A percentile compares a stretch with the other conserved stretches of the same genome.
These are phyloP conservation scores for Bovichtus variegatus DNA, from an alignment of 2,797 vertebrate genomes.

Conservation along the genomic window DNA sequence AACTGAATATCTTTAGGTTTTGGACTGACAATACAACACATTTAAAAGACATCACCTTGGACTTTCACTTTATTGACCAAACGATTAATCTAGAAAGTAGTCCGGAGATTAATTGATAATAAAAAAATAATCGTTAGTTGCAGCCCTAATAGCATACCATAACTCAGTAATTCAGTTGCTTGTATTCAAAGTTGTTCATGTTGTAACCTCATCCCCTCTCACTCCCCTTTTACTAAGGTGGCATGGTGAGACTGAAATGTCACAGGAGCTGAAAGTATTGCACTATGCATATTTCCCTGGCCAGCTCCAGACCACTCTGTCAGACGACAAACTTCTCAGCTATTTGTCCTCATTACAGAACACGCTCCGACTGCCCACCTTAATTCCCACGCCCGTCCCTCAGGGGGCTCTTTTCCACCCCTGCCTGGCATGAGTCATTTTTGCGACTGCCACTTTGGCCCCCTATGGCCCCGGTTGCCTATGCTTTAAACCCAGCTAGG, in stretches of 20 bases:
- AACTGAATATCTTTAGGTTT: too few species aligned
- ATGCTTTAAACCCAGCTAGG: slow-evolving; percentile 74
- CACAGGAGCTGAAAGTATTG: slow-evolving; percentile 51
- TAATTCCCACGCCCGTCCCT: slow-evolving; percentile 69
- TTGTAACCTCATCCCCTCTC: slow-evolving; percentile 1
- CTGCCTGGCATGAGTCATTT: slow-evolving; percentile 81
- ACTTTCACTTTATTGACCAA: too few species aligned
- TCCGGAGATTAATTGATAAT: too few species aligned
- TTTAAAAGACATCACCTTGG: too few species aligned
- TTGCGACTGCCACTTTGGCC: slow-evolving; percentile 76
- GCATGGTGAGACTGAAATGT: slow-evolving; percentile 50
- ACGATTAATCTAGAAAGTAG: too few species aligned
- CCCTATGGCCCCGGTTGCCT: slow-evolving; percentile 53
- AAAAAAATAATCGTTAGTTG: too few species aligned
- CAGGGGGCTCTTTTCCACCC: slow-evolving; percentile 69
- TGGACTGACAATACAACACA: too few species aligned
- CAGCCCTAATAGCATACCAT: neutral
- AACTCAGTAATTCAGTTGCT: slow-evolving; percentile 1
- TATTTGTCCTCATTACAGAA: slow-evolving; percentile 82
- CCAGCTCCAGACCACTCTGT: slow-evolving; percentile 58
- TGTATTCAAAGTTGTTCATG: neutral
- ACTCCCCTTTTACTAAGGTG: slow-evolving; percentile 6
- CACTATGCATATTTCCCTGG: slow-evolving; percentile 61
- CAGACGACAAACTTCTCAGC: slow-evolving; percentile 63
- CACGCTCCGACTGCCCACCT: slow-evolving; percentile 68